A percentile compares a stretch with the other conserved stretches of the same genome.
Conservation (phyloP, 2,888 invertebrate species). For the Andricus curvator region DNA sequence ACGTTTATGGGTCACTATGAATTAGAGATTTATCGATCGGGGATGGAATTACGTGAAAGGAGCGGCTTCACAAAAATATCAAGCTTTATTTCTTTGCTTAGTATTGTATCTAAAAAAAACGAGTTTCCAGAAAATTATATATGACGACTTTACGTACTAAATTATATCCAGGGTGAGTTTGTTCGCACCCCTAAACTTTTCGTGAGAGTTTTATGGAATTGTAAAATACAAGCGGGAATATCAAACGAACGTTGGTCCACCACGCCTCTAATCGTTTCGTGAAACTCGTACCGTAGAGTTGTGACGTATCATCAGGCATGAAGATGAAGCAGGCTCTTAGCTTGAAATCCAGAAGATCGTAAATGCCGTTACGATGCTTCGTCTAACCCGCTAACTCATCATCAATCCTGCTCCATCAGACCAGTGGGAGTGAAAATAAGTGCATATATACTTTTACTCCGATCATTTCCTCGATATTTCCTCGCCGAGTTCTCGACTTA, state of each 20-base stretch:
- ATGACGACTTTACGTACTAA: background rate
- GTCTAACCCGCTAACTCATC: constrained; percentile 2
- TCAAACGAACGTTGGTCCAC: constrained; percentile 43
- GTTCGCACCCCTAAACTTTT: constrained; percentile 26
- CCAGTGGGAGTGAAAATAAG: background rate
- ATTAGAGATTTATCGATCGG: constrained; percentile 53
- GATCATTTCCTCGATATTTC: too few relatives aligned
- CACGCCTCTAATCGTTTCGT: constrained; percentile 50
- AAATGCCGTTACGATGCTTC: background rate
- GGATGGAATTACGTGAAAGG: background rate
- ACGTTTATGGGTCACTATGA: constrained; percentile 50
- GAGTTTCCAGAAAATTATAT: too few relatives aligned
- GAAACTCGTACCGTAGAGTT: constrained; percentile 52
- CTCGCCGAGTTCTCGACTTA: too few relatives aligned
- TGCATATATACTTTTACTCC: too few relatives aligned
- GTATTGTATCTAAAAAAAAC: too few relatives aligned
- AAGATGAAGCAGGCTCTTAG: constrained; percentile 60
- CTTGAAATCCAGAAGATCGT: constrained; percentile 42
- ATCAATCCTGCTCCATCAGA: background rate
- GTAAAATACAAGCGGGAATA: constrained; percentile 33
- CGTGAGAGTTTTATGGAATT: constrained; percentile 36
- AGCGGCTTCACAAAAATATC: background rate
- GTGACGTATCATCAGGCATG: constrained; percentile 67
- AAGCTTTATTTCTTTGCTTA: too few relatives aligned
- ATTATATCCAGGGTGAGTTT: constrained; percentile 37